Conservation (phyloP, 2,888 invertebrate genomes). For the Portevinia maculata region DNA sequence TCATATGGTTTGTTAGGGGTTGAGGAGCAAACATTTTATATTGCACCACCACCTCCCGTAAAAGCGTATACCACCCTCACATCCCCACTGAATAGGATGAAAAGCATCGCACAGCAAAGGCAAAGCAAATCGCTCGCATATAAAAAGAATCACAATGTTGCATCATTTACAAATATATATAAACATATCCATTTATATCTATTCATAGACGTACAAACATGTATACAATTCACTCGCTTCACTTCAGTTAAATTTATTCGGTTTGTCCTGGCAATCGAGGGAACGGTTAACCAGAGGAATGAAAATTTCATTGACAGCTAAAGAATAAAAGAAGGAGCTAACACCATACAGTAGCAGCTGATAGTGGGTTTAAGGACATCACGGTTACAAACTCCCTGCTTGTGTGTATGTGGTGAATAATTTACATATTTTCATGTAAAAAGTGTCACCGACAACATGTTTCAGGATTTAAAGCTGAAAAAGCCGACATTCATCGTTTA, state of each 20-base stretch:
- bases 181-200: conserved; percentile 58
- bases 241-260: conserved; percentile 65
- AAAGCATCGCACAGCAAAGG: conserved; percentile 37
- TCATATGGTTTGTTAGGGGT: conserved; percentile 54
- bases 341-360: conserved; percentile 51
- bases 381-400: conserved; percentile 24
- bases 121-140: conserved; percentile 30
- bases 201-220: conserved; percentile 4
- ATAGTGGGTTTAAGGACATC: conserved; percentile 61
- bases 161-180: conserved; percentile 68
- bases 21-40: conserved; percentile 58
- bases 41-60: conserved; percentile 64
- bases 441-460: conserved; percentile 69
- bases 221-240: conserved; percentile 38
- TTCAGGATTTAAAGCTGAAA: conserved; percentile 59
- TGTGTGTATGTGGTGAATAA: conserved; percentile 59
- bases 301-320: conserved; percentile 61
- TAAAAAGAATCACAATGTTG: conserved; percentile 62
- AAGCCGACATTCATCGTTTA: conserved; percentile 40
- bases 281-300: conserved; percentile 27
- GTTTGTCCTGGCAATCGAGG: conserved; percentile 32
- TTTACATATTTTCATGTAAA: conserved; percentile 69
- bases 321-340: conserved; percentile 23
- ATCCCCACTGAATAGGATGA: background rate
- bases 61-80: conserved; percentile 21